Evolutionary conservation across 2,888 invertebrate species (phyloP).

Genomic region (Lochmaea capreae): DNA sequence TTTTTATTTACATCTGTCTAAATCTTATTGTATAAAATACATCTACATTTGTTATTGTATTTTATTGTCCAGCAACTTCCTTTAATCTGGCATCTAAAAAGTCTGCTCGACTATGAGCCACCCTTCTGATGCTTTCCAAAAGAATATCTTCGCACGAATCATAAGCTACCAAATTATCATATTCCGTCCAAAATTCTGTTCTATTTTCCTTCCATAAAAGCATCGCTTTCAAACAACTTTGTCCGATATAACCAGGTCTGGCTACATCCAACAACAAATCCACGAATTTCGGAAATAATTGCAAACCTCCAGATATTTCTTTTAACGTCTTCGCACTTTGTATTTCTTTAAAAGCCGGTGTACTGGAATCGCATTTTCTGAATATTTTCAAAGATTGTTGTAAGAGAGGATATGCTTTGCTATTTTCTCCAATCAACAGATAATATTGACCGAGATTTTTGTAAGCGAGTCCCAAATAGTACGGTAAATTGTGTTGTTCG

Average conservation of each 20-base stretch:
- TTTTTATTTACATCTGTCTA: too few relatives aligned
- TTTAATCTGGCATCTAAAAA: constrained; percentile 4
- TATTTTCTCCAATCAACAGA: constrained; percentile 55
- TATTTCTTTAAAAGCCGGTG: constrained; percentile 44
- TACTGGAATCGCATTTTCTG: constrained; percentile 41
- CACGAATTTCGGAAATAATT: constrained; percentile 55
- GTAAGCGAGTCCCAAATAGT: constrained; percentile 59
- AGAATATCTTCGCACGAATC: constrained; percentile 12
- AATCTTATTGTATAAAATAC: too few relatives aligned
- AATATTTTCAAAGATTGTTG: constrained; percentile 58
- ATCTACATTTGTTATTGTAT: not conserved
- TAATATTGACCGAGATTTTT: constrained; percentile 62
- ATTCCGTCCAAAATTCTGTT: constrained; percentile 49
- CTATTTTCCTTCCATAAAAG: constrained; percentile 58
- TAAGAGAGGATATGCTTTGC: constrained; percentile 57
- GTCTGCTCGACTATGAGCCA: not conserved
- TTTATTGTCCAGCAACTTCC: not conserved
- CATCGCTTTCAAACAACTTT: constrained; percentile 49
- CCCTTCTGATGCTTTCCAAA: constrained; percentile 9
- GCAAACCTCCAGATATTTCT: constrained; percentile 59
- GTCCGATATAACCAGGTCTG: constrained; percentile 28
- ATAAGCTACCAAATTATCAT: constrained; percentile 1
- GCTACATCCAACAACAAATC: constrained; percentile 49
- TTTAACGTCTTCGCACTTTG: constrained; percentile 59
- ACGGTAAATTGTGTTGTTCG: constrained; percentile 52